phyloP scores from a whole-genome alignment of 1,140 invertebrate species.

The Formica exsecta region DNA sequence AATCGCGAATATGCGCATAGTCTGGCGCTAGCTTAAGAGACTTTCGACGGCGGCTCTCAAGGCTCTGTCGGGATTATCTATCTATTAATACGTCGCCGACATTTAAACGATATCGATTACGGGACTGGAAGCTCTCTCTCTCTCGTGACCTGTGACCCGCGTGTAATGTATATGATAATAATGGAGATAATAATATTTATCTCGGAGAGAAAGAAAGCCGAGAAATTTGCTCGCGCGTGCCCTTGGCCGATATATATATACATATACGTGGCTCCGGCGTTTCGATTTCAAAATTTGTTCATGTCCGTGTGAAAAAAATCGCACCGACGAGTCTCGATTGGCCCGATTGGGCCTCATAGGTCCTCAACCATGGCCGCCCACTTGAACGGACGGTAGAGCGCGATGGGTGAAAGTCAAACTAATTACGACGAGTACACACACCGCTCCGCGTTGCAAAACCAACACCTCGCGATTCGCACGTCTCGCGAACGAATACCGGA shows the following conservation, averaged over 20 bases:
- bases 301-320: conserved; percentile 25
- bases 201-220: background rate
- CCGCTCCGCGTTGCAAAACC: conserved; percentile 3
- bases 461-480: conserved; percentile 45
- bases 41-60: conserved; percentile 50
- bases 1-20: no score
- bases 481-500: conserved; percentile 18
- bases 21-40: background rate
- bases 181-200: background rate
- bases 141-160: background rate
- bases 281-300: conserved; percentile 26
- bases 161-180: conserved; percentile 20
- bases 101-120: conserved; percentile 32
- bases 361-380: background rate
- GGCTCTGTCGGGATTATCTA: conserved; percentile 19
- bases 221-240: background rate
- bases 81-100: conserved; percentile 30
- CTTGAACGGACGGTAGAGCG: conserved; percentile 15
- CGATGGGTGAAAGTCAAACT: conserved; percentile 63
- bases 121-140: conserved; percentile 12
- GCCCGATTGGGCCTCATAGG: background rate
- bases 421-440: conserved; percentile 42
- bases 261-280: no score
- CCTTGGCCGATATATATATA: conserved; percentile 37
- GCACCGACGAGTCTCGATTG: background rate